Evolutionary conservation across 1,140 invertebrate species (phyloP), one percentile per base, ranked within the genome.

Genomic region (Pteromalus puparum): DNA sequence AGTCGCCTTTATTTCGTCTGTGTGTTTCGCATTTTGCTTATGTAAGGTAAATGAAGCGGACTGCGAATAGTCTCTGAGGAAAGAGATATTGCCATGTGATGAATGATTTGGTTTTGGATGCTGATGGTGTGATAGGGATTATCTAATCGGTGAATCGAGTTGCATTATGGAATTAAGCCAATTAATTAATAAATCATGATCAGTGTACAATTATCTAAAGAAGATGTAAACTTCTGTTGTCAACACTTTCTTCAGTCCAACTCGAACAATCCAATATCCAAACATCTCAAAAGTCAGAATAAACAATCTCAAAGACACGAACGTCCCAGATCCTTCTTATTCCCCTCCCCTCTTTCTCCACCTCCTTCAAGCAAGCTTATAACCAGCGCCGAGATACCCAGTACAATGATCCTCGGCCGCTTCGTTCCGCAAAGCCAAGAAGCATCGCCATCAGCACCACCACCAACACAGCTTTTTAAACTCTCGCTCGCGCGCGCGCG

Each of bases 31-130:
- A 42, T 2, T 78, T 78, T 38, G 10, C 18, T 65, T 65, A 78
- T 67, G 30, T 61, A 85, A 85, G 70, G 78, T 28, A 74, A 84
- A 79, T 78, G 53, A 65, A 80, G 38, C n/a, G 26, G 30, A 46
- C 2, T 30, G 61, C 4, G 13, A 53, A 10, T 26, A n/a, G n/a
- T n/a, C n/a, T n/a, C n/a, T 9, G 12, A 26, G 7, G 38, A 34
- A 34, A 34, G 38, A 42, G 38, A 42, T 42, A 42, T 42, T 10
- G 38, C 10, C 34, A n/a, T 5, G 34, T 1, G 34, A 34, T 1
- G 6, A 2, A 34, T 34, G 2, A 5, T 34, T 5, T 34, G 6
- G 34, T 34, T 34, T 34, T 34, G 34, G 6, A 34, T 34, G 34
- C n/a, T n/a, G 30, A 34, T 34, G 30, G 30, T 34, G 30, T 0